Conservation (phyloP, 2,797 vertebrate genomes). For the Acipenser transmontanus region DNA sequence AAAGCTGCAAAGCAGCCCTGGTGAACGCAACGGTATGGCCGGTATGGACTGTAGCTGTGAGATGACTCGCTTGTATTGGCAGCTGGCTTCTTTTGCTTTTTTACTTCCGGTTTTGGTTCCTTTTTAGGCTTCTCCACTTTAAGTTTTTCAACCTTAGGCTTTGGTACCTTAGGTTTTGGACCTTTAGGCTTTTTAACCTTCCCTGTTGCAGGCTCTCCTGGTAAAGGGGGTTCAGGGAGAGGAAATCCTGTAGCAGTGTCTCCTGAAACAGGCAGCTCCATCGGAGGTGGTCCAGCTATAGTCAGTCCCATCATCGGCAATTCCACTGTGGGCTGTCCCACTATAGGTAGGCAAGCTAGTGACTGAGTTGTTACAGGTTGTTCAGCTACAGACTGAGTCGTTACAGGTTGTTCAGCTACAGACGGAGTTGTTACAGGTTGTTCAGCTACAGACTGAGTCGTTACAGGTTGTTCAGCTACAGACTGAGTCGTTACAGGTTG, state of each 20-base stretch:
- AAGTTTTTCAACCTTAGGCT: slow-evolving; percentile 26
- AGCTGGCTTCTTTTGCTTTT: slow-evolving; percentile 51
- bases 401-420: too few relatives aligned
- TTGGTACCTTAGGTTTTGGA: slow-evolving; percentile 18
- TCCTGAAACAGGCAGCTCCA: not conserved
- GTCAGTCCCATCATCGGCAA: not conserved
- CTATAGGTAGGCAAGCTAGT: too few relatives aligned
- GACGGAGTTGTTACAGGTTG: too few relatives aligned
- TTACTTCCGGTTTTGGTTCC: slow-evolving; percentile 52
- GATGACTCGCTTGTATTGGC: slow-evolving; percentile 50
- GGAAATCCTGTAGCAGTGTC: slow-evolving; percentile 14
- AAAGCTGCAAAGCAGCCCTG: slow-evolving; percentile 90
- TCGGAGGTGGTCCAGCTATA: slow-evolving; percentile 16
- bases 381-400: too few relatives aligned
- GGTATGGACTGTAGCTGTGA: slow-evolving; percentile 68
- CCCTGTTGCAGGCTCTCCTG: slow-evolving; percentile 10
- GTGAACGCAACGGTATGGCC: slow-evolving; percentile 89
- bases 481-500: too few relatives aligned
- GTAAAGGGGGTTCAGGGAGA: slow-evolving; percentile 3
- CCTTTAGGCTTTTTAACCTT: slow-evolving; percentile 30
- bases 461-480: too few relatives aligned
- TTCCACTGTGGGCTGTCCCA: too few relatives aligned
- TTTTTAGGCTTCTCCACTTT: slow-evolving; percentile 40
- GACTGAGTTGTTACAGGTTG: too few relatives aligned
- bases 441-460: too few relatives aligned